A percentile compares a stretch with the other conserved stretches of the same genome.
Evolutionary conservation across 2,888 invertebrate species (phyloP).

Genomic region (Acrobasis suavella): DNA sequence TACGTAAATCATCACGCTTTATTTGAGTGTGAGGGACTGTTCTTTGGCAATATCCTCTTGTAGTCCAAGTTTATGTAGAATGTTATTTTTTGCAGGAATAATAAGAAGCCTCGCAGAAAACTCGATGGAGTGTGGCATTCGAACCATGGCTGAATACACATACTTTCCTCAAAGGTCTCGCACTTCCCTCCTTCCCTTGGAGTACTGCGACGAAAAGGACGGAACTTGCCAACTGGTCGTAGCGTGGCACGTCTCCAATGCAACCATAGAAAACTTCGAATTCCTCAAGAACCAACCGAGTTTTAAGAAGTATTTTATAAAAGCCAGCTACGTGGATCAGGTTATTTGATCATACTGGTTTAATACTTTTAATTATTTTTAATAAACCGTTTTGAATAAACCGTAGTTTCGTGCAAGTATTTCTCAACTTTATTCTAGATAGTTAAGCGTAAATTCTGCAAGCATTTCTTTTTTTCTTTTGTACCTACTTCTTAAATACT

Average conservation of each 20-base stretch:
- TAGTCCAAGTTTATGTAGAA: neutral
- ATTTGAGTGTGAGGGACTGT: too few relatives aligned
- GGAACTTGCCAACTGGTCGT: slow-evolving; percentile 64
- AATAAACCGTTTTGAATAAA: too few relatives aligned
- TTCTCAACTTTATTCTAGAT: too few relatives aligned
- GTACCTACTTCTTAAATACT: too few relatives aligned
- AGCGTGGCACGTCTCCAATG: slow-evolving; percentile 70
- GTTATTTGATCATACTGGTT: slow-evolving; percentile 30
- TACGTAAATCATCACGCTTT: too few relatives aligned
- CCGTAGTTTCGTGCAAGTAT: too few relatives aligned
- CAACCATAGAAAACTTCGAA: slow-evolving; percentile 67
- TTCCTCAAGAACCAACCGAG: slow-evolving; percentile 60
- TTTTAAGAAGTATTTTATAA: slow-evolving; percentile 64
- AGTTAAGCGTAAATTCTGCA: too few relatives aligned
- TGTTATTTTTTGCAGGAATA: slow-evolving; percentile 48
- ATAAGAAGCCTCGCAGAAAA: slow-evolving; percentile 59
- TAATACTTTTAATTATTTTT: neutral
- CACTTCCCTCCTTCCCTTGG: slow-evolving; percentile 48
- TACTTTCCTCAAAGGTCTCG: slow-evolving; percentile 59
- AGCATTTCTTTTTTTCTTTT: too few relatives aligned
- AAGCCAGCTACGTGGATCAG: slow-evolving; percentile 41
- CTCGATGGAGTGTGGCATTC: slow-evolving; percentile 54
- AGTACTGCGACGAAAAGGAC: slow-evolving; percentile 63
- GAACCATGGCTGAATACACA: slow-evolving; percentile 64
- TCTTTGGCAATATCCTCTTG: too few relatives aligned